Conservation (phyloP, 2,797 vertebrate genomes). For the Bovichtus variegatus region DNA sequence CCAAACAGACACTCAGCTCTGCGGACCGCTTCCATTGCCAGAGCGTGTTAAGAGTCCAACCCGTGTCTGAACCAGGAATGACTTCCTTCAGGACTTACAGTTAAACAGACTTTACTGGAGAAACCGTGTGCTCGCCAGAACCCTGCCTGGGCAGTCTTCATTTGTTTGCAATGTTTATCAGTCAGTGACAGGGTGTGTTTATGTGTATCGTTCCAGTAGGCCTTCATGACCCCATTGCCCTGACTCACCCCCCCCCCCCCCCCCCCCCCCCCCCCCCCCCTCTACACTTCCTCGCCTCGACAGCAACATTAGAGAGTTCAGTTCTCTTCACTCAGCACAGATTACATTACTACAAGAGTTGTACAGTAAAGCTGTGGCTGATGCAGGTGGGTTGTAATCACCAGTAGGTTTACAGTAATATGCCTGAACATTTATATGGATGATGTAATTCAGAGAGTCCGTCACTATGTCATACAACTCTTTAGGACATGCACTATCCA, state of each 20-base stretch:
- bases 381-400: conserved; percentile 31
- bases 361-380: conserved; percentile 23
- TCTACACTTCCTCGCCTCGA: not conserved
- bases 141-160: conserved; percentile 56
- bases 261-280: not conserved
- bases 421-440: conserved; percentile 24
- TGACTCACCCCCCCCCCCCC: conserved; percentile 2
- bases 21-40: conserved; percentile 36
- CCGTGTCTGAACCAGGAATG: conserved; percentile 60
- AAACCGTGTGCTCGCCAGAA: conserved; percentile 37
- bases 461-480: conserved; percentile 14
- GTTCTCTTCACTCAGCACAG: conserved; percentile 37
- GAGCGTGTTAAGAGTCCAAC: conserved; percentile 53
- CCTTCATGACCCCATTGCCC: conserved; percentile 64
- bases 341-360: conserved; percentile 50
- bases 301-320: conserved; percentile 21
- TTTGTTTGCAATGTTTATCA: conserved; percentile 82
- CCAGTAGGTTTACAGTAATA: conserved; percentile 20
- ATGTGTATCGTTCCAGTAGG: conserved; percentile 76
- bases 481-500: conserved; percentile 1
- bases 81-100: conserved; percentile 62
- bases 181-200: conserved; percentile 79
- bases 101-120: conserved; percentile 56
- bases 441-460: conserved; percentile 20
- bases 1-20: conserved; percentile 76